Evolutionary conservation across 1,140 invertebrate species (phyloP).

Genomic region (Diabrotica virgifera): DNA sequence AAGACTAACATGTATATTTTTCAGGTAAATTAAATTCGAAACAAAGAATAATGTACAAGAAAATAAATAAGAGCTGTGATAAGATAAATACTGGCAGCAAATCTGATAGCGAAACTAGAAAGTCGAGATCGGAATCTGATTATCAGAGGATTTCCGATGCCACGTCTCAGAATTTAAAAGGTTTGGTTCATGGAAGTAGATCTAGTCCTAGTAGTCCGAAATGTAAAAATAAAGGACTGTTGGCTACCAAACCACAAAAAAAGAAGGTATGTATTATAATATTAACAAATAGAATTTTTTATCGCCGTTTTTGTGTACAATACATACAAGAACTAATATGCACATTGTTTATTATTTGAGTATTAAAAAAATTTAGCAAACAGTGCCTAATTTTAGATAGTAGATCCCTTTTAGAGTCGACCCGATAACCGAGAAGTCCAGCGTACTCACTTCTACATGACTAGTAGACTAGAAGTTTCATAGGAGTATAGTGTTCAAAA

Average conservation of each 20-base stretch:
- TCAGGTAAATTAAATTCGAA: conserved; percentile 36
- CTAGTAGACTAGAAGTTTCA: too few relatives aligned
- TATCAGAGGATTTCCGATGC: conserved; percentile 63
- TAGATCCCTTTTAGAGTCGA: too few relatives aligned
- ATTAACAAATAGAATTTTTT: too few relatives aligned
- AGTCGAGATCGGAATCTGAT: conserved; percentile 52
- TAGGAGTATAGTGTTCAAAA: too few relatives aligned
- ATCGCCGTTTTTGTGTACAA: too few relatives aligned
- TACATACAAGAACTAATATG: too few relatives aligned
- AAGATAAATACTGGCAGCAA: conserved; percentile 41
- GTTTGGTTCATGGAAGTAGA: conserved; percentile 49
- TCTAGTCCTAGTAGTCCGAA: conserved; percentile 44
- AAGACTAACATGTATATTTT: background rate
- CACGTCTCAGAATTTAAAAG: conserved; percentile 55
- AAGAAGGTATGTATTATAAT: conserved; percentile 25
- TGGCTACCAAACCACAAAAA: conserved; percentile 26
- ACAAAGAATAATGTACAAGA: conserved; percentile 44
- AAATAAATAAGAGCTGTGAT: conserved; percentile 48
- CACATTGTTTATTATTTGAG: too few relatives aligned
- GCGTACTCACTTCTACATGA: too few relatives aligned
- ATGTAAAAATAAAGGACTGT: conserved; percentile 45
- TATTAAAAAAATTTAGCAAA: too few relatives aligned
- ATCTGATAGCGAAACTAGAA: conserved; percentile 32
- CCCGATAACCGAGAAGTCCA: too few relatives aligned
- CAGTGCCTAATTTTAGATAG: too few relatives aligned